phyloP scores from a whole-genome alignment of 2,888 invertebrate genomes.

The Odiellus spinosus region DNA sequence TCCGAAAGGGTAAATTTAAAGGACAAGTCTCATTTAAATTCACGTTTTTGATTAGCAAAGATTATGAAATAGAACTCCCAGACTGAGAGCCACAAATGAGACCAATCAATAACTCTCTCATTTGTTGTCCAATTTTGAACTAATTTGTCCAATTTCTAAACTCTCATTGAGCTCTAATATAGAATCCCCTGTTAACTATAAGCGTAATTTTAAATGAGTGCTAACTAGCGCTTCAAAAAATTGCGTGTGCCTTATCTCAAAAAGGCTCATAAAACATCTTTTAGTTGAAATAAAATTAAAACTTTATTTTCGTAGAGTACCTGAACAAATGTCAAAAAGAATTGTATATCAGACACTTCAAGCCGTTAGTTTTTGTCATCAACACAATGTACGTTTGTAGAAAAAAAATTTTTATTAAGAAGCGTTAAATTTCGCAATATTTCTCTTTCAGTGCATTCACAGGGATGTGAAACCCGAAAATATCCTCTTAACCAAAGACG shows the following conservation, averaged over 20 bases:
- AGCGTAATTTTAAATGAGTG: too few species aligned
- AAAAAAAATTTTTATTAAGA: too few species aligned
- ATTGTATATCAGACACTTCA: conserved; percentile 89
- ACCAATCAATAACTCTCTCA: not conserved
- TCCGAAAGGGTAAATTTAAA: conserved; percentile 55
- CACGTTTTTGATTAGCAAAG: too few species aligned
- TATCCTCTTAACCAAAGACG: conserved; percentile 77
- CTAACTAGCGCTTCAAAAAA: too few species aligned
- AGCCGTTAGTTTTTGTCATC: conserved; percentile 91
- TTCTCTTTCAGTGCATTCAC: conserved; percentile 55
- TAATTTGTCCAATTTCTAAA: not conserved
- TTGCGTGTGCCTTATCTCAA: too few species aligned
- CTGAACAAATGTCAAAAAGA: conserved; percentile 74
- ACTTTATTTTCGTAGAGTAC: conserved; percentile 35
- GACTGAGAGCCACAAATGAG: too few species aligned
- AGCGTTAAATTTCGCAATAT: not conserved
- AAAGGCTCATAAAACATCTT: too few species aligned
- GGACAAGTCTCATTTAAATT: too few species aligned
- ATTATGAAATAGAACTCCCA: too few species aligned
- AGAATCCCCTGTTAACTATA: too few species aligned
- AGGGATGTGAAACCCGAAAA: conserved; percentile 98
- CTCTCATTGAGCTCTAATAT: too few species aligned
- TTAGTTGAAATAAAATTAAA: not conserved
- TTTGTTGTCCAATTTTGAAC: not conserved
- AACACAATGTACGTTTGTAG: conserved; percentile 50